phyloP scores from a whole-genome alignment of 2,797 vertebrate species.

The Chiloscyllium punctatum region DNA sequence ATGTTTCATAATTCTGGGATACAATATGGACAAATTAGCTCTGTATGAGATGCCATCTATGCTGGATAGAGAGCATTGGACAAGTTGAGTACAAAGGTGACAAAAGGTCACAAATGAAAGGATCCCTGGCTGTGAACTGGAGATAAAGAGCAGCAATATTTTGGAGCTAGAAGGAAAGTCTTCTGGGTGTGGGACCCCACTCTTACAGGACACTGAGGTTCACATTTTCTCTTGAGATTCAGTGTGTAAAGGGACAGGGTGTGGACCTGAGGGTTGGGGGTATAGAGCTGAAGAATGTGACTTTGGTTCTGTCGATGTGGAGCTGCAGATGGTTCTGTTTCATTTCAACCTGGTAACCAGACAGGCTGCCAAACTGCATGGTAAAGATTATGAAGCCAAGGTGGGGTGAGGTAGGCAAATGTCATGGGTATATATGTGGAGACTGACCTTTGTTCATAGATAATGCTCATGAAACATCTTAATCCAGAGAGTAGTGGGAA shows the following conservation, averaged over 20 bases:
- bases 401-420: not conserved
- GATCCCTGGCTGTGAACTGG: not conserved
- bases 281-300: not conserved
- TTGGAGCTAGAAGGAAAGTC: not conserved
- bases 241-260: not conserved
- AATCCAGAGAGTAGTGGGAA: not conserved
- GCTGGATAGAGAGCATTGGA: not conserved
- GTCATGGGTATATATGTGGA: not conserved
- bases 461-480: not conserved
- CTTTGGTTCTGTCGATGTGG: not conserved
- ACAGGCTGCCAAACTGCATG: not conserved
- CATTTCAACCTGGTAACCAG: not conserved
- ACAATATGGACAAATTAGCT: not conserved
- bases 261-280: not conserved
- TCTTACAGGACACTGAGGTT: not conserved
- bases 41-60: not conserved
- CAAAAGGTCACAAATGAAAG: not conserved
- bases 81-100: not conserved
- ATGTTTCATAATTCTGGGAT: not conserved
- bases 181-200: not conserved
- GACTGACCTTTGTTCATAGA: not conserved
- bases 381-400: not conserved
- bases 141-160: not conserved
- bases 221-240: not conserved
- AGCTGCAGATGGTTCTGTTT: not conserved